A percentile compares a stretch with the other conserved stretches of the same genome.
These are phyloP conservation scores for Drosophila tripunctata DNA, from an alignment of 2,888 invertebrate genomes.

Conservation along the genomic window DNA sequence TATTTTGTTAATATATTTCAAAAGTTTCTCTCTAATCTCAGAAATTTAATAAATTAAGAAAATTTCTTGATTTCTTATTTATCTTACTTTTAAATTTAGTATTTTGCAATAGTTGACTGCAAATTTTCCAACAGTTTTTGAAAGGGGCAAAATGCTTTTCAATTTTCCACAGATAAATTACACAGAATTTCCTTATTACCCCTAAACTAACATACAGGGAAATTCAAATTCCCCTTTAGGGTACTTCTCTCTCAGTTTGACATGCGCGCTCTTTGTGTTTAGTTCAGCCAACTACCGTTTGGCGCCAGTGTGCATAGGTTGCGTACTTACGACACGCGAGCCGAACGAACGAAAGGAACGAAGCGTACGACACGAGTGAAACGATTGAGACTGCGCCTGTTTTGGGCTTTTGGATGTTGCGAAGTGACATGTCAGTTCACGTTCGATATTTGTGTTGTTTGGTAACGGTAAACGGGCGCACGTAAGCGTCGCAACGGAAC, in stretches of 20 bases:
- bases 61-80: too few relatives aligned
- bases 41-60: too few relatives aligned
- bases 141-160: background rate
- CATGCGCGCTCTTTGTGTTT: conserved; percentile 33
- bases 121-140: background rate
- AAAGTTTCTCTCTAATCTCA: too few relatives aligned
- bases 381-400: conserved; percentile 50
- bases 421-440: conserved; percentile 82
- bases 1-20: too few relatives aligned
- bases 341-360: background rate
- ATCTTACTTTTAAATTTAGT: too few relatives aligned
- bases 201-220: background rate
- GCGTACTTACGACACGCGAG: conserved; percentile 14
- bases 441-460: conserved; percentile 84
- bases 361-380: conserved; percentile 36
- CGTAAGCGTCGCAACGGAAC: conserved; percentile 33
- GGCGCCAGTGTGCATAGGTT: conserved; percentile 29
- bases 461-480: conserved; percentile 80
- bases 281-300: conserved; percentile 36
- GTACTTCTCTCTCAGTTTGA: background rate
- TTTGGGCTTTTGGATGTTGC: conserved; percentile 56
- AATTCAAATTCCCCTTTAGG: background rate
- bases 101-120: too few relatives aligned
- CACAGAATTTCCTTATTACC: background rate
- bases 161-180: background rate